Percentiles rank a stretch among this genome's conserved stretches.
phyloP scores from a whole-genome alignment of 2,888 invertebrate genomes.

The Lochmaea capreae region DNA sequence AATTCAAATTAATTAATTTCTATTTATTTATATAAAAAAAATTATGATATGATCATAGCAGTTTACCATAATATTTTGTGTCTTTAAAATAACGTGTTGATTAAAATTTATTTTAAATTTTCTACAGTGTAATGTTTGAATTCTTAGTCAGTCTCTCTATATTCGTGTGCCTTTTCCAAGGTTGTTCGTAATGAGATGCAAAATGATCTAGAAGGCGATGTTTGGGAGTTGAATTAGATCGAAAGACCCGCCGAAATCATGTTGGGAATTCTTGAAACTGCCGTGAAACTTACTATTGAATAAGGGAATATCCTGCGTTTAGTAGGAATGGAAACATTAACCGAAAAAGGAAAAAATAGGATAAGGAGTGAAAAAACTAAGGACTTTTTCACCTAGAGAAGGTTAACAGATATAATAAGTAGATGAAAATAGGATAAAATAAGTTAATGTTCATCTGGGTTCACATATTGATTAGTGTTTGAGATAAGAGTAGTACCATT shows the following conservation, averaged over 20 bases:
- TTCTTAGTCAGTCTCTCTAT: slow-evolving; percentile 1
- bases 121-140: neutral
- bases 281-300: slow-evolving; percentile 1
- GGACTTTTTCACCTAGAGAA: too few relatives aligned
- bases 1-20: too few relatives aligned
- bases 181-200: slow-evolving; percentile 36
- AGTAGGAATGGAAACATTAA: neutral
- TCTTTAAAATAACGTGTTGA: neutral
- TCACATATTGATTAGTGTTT: too few relatives aligned
- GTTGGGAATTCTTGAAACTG: slow-evolving; percentile 47
- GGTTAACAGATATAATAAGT: too few relatives aligned
- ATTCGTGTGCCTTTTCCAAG: slow-evolving; percentile 13
- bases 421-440: too few relatives aligned
- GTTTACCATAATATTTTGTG: too few relatives aligned
- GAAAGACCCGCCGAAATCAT: slow-evolving; percentile 49
- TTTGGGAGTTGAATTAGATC: slow-evolving; percentile 45
- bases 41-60: too few relatives aligned
- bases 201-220: slow-evolving; percentile 37
- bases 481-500: too few relatives aligned
- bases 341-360: neutral
- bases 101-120: neutral
- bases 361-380: too few relatives aligned
- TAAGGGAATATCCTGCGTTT: neutral
- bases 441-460: too few relatives aligned
- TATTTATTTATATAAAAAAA: too few relatives aligned